Evolutionary conservation across 2,888 invertebrate genomes (phyloP).

Genomic region (Latrodectus hesperus): DNA sequence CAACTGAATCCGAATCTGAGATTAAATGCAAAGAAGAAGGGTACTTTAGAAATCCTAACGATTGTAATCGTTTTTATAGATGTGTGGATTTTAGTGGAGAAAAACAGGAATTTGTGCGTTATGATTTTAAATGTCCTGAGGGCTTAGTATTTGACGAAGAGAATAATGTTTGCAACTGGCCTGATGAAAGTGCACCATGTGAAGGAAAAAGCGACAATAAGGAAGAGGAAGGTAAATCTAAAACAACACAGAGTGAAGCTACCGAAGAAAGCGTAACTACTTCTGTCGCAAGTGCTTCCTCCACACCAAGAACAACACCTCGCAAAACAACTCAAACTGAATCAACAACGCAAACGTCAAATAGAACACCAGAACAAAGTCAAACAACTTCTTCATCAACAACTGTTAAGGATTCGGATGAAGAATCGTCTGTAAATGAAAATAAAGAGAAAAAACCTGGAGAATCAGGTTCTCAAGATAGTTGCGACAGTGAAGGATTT

Average conservation of each 20-base stretch:
- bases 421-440: not conserved
- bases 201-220: conserved; percentile 77
- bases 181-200: conserved; percentile 83
- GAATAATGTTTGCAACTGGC: conserved; percentile 83
- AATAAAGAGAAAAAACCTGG: conserved; percentile 5
- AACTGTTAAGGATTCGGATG: not conserved
- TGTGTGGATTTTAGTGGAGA: conserved; percentile 87
- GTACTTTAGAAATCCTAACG: conserved; percentile 70
- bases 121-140: conserved; percentile 87
- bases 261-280: conserved; percentile 1
- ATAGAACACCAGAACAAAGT: not conserved
- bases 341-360: not conserved
- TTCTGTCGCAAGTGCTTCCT: not conserved
- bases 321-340: not conserved
- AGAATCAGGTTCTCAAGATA: conserved; percentile 8
- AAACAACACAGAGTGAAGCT: not conserved
- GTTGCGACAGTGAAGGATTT: conserved; percentile 69
- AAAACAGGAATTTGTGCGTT: conserved; percentile 78
- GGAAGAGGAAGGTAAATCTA: not conserved
- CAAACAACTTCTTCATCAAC: not conserved
- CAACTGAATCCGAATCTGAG: not conserved
- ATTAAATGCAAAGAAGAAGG: conserved; percentile 68
- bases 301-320: not conserved
- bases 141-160: conserved; percentile 83
- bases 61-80: conserved; percentile 81